phyloP scores from a whole-genome alignment of 2,797 vertebrate genomes.

The Lateolabrax maculatus region DNA sequence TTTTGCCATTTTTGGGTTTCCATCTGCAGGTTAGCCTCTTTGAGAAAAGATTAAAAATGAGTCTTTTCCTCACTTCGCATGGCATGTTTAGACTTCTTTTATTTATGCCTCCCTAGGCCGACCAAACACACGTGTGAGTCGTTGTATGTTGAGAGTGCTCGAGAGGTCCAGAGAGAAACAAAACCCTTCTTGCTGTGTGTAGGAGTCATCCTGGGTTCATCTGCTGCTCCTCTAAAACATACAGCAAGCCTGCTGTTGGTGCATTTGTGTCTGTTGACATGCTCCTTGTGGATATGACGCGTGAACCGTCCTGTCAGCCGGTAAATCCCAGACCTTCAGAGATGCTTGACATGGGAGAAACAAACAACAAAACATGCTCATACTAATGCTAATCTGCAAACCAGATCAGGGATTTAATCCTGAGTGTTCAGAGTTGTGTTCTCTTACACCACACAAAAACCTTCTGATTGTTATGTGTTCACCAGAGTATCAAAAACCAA shows the following conservation, averaged over 20 bases:
- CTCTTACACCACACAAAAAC: neutral
- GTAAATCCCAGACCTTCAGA: slow-evolving; percentile 16
- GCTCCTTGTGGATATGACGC: slow-evolving; percentile 14
- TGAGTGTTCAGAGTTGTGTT: neutral
- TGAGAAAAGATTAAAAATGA: slow-evolving; percentile 33
- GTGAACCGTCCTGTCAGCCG: neutral
- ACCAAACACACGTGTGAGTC: slow-evolving; percentile 17
- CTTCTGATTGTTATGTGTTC: neutral
- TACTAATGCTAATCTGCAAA: slow-evolving; percentile 29
- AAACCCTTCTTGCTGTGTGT: slow-evolving; percentile 22
- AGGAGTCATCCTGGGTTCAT: slow-evolving; percentile 40
- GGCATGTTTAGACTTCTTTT: slow-evolving; percentile 31
- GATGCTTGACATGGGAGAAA: neutral
- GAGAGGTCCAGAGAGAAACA: slow-evolving; percentile 29
- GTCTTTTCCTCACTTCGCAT: slow-evolving; percentile 34
- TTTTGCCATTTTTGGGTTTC: slow-evolving; percentile 34
- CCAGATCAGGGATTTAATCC: slow-evolving; percentile 18
- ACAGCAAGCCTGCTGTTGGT: slow-evolving; percentile 10
- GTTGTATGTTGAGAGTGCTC: neutral
- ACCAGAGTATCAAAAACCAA: neutral
- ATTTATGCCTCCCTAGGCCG: slow-evolving; percentile 27
- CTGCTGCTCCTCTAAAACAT: slow-evolving; percentile 14
- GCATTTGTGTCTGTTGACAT: slow-evolving; percentile 4
- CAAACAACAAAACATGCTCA: slow-evolving; percentile 10
- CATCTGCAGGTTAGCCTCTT: slow-evolving; percentile 36